Evolutionary conservation across 2,113 vertebrate genomes (phyloP), one percentile per base, ranked within the genome.

Genomic region (Carlito syrichta): DNA sequence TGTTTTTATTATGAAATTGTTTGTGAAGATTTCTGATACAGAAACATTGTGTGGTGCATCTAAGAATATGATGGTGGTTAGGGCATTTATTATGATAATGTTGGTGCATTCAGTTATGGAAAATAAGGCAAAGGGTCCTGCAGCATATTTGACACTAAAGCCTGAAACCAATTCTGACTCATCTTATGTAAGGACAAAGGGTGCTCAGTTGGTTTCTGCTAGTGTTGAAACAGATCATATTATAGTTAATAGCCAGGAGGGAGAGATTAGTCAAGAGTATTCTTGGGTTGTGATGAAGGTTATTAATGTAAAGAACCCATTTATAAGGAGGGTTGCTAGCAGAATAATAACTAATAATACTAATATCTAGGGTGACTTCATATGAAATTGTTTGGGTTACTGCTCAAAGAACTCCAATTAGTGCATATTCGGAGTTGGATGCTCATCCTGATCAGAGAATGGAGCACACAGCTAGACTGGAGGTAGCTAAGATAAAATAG

Each of bases 201-300:
- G 91, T 0, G 85, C 68, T 0, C 17, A 5, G 0, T 78, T 98
- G 0, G 84, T 96, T 19, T 97, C 38, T 0, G 85, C 73, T 0
- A 94, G 11, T 0, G 71, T 81, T 0, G 91, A 96, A 0, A 96
- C 32, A 0, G 63, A 92, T 4, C 76, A 68, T 43, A 86, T 92
- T n/a, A 94, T 95, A 0, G 52, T 3, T 0, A 96, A 38, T 0
- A 82, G 87, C 10, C 87, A 96, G 0, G 32, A 19, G 0, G 58
- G 11, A 1, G 95, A 56, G 0, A 94, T 1, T 0, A 92, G 1
- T 2, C 85, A 91, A 0, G 92, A 0, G 0, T 63, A 52, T 0
- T 97, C 91, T 40, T 95, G 93, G 0, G 90, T 40, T 0, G 0
- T 0, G 0, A 30, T 9, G 0, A 93, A 16, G 0, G 86, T 73